A percentile compares a stretch with the other conserved stretches of the same genome.
phyloP scores from a whole-genome alignment of 35 echinoderm and acorn worm genomes.

The Apostichopus japonicus region DNA sequence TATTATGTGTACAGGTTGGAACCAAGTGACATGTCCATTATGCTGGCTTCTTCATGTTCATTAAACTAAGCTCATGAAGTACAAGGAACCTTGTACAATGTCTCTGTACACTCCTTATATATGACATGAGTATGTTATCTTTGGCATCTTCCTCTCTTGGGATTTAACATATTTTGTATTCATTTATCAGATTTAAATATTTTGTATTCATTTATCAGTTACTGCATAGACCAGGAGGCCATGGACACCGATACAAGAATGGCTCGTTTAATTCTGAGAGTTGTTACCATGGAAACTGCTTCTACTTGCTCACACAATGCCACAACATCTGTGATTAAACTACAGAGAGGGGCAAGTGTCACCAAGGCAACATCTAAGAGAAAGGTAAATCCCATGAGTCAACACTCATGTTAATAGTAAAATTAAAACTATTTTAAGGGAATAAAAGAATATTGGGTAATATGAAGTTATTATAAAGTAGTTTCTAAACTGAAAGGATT shows the following conservation, averaged over 20 bases:
- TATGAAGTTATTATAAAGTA: not conserved
- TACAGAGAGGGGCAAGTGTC: not conserved
- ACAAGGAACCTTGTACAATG: too few species aligned
- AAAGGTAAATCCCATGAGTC: not conserved
- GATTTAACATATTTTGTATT: too few species aligned
- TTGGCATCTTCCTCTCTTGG: too few species aligned
- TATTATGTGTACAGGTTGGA: too few species aligned
- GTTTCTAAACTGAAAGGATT: not conserved
- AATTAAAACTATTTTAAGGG: not conserved
- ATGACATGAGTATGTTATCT: too few species aligned
- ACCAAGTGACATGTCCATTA: too few species aligned
- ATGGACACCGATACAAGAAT: not conserved
- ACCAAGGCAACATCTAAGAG: not conserved
- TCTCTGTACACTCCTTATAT: too few species aligned
- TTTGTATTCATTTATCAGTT: not conserved
- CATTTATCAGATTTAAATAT: not conserved
- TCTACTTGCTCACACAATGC: conserved; percentile 30
- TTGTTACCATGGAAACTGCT: conserved; percentile 5
- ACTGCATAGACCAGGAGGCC: conserved; percentile 23
- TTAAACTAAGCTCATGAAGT: too few species aligned
- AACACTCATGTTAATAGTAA: too few species aligned
- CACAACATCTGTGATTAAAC: conserved; percentile 19
- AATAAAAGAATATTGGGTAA: not conserved
- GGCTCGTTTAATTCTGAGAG: not conserved
- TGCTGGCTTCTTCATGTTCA: too few species aligned